phyloP scores from a whole-genome alignment of 2,888 invertebrate genomes.

The Griposia aprilina region DNA sequence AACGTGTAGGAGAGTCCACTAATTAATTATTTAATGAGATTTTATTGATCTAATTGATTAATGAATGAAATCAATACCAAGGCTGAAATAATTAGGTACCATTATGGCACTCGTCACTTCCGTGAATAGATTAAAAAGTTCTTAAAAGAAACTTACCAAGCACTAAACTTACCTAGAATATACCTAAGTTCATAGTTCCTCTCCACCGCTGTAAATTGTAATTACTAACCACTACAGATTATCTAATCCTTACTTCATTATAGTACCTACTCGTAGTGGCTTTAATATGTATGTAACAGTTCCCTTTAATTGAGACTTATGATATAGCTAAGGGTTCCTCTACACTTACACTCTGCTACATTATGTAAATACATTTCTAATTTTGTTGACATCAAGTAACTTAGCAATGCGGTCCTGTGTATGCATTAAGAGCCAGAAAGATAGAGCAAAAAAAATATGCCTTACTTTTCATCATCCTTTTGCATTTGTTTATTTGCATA shows the following conservation, averaged over 20 bases:
- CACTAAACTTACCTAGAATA: background rate
- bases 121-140: no score
- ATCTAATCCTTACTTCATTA: conserved; percentile 47
- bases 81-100: no score
- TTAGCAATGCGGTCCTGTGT: background rate
- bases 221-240: conserved; percentile 42
- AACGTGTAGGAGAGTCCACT: accelerated
- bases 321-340: conserved; percentile 43
- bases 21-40: background rate
- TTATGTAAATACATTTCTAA: conserved; percentile 4
- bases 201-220: conserved; percentile 27
- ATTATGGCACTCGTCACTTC: no score
- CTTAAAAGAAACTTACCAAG: no score
- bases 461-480: background rate
- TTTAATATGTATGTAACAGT: conserved; percentile 56
- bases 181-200: background rate
- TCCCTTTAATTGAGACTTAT: conserved; percentile 59
- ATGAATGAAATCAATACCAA: background rate
- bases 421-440: background rate
- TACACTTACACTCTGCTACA: conserved; percentile 7
- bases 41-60: background rate
- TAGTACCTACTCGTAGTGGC: conserved; percentile 30
- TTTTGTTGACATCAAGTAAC: background rate
- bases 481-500: background rate
- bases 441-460: background rate